Percentiles rank a stretch among this genome's conserved stretches.
These are phyloP conservation scores for Mus caroli DNA, from an alignment of 2,797 vertebrate species.

Conservation along the genomic window DNA sequence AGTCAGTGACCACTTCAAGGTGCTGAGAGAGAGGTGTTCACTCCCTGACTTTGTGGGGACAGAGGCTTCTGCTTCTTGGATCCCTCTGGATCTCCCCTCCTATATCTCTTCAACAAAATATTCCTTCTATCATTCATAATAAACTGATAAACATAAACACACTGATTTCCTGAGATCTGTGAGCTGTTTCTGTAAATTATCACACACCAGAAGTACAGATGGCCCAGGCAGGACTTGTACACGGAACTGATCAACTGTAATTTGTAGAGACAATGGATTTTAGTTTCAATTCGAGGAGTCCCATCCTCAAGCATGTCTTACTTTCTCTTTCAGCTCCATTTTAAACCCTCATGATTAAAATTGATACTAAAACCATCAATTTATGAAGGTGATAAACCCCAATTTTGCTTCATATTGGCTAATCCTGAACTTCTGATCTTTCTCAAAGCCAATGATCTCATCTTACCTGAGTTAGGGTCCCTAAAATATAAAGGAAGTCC, in stretches of 20 bases:
- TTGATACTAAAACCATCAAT: neutral
- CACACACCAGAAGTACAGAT: neutral
- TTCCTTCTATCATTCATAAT: conserved; percentile 16
- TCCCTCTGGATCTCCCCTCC: neutral
- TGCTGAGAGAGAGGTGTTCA: neutral
- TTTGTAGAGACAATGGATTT: neutral
- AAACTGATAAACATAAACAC: conserved; percentile 3
- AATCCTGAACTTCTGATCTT: neutral
- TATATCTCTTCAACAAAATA: neutral
- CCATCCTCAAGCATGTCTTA: neutral
- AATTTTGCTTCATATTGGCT: neutral
- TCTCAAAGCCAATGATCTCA: neutral
- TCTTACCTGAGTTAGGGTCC: neutral
- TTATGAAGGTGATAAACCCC: neutral
- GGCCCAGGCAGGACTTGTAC: neutral
- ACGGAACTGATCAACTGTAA: neutral
- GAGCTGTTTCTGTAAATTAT: neutral
- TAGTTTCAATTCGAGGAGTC: neutral
- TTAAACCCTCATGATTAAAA: neutral
- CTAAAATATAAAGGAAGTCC: neutral
- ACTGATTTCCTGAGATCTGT: neutral
- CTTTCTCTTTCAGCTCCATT: neutral
- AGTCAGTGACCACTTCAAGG: neutral
- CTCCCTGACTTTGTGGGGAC: neutral
- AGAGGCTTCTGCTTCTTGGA: neutral